Conservation (phyloP, 1,140 invertebrate species). For the Oreohelix idahoensis region DNA sequence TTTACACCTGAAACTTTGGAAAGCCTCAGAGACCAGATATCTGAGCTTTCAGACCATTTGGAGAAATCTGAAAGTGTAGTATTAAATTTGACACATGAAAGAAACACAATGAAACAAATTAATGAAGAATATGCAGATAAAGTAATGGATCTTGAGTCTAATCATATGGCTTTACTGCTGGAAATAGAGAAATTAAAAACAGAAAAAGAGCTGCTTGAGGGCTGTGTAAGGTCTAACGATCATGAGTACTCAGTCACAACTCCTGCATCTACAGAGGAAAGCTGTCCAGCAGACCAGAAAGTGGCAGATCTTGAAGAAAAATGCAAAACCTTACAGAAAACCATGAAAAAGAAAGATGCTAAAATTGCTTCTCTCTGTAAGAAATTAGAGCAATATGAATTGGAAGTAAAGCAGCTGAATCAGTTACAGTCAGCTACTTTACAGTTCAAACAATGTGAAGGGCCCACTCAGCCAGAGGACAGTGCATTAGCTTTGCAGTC, state of each 20-base stretch:
- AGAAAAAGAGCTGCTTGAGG: neutral
- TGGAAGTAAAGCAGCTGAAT: constrained; percentile 32
- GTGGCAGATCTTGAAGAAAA: constrained; percentile 23
- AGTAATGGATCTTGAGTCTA: neutral
- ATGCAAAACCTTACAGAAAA: constrained; percentile 43
- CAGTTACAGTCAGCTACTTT: constrained; percentile 27
- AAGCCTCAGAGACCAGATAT: neutral
- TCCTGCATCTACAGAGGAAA: neutral
- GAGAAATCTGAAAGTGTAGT: constrained; percentile 6
- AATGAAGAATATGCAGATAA: neutral
- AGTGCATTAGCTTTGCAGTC: neutral
- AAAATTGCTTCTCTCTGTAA: constrained; percentile 41
- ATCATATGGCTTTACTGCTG: neutral
- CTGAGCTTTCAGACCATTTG: neutral
- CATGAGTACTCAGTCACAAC: neutral
- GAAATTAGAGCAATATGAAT: constrained; percentile 34
- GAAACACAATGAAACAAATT: neutral
- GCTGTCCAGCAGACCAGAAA: neutral
- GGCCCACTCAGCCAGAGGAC: neutral
- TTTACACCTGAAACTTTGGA: neutral
- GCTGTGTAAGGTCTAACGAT: neutral
- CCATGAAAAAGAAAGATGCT: constrained; percentile 49
- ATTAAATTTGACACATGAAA: neutral
- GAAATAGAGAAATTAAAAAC: neutral
- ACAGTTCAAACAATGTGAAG: neutral